Evolutionary conservation across 1,140 invertebrate genomes (phyloP), one percentile per base, ranked within the genome.

Genomic region (Lepidurus couesii): DNA sequence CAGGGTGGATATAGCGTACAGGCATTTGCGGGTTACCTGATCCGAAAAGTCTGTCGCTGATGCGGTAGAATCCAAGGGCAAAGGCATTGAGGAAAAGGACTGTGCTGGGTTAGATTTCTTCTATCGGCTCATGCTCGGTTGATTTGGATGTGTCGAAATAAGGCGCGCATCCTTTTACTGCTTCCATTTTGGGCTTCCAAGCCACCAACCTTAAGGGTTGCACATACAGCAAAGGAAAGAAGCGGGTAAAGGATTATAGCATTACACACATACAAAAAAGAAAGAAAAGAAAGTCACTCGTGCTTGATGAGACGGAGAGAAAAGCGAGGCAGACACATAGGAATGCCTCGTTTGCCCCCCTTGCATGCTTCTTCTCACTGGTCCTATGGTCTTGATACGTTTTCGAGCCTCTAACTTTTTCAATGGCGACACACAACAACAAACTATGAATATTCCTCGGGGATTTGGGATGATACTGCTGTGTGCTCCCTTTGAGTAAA

Each of bases 181-280:
- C 53, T 65, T 65, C 53, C 53, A 65, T 65, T 65, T 65, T 65
- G 53, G n/a, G 53, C 53, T 65, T 65, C 53, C 53, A 65, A 65
- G 53, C 53, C n/a, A 65, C 53, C 53, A 65, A 65, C 53, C 13
- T 65, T 65, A 65, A 65, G 53, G 53, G 21, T 21, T 65, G 21
- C 21, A 65, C n/a, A 65, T 21, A 65, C 16, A 7, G 16, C 53
- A 1, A 65, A 65, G n/a, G 21, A 65, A 65, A 65, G 53, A 65
- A 65, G 21, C 6, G 16, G n/a, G 53, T 65, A 65, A 65, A 65
- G 53, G 53, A 65, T 65, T 65, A 65, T 65, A 65, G 53, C 53
- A 34, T 34, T 34, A 34, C 34, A 3, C 34, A 34, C 34, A 34
- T 34, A 34, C 2, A 24, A 24, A 24, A 24, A 24, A n/a, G 21